A percentile compares a stretch with the other conserved stretches of the same genome.
Evolutionary conservation across 2,797 vertebrate species (phyloP).

Genomic region (Spatula clypeata): DNA sequence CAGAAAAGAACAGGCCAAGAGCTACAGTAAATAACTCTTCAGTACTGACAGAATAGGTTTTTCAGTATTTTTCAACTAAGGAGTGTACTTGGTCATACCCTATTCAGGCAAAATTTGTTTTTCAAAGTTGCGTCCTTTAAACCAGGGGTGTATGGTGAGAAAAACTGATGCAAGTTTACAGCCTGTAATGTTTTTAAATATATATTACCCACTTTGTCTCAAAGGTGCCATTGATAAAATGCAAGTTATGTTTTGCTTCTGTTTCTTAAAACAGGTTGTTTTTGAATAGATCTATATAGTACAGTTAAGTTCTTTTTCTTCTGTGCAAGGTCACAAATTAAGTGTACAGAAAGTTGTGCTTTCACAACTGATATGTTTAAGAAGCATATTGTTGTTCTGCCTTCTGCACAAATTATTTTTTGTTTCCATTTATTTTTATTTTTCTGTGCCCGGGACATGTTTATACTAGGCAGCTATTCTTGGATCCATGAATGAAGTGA

Average conservation of each 20-base stretch:
- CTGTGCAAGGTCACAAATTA: background rate
- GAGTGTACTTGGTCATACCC: background rate
- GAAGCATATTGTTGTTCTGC: background rate
- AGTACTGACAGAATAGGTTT: background rate
- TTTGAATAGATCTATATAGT: background rate
- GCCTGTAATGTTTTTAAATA: accelerated
- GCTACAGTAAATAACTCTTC: background rate
- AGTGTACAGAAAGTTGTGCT: background rate
- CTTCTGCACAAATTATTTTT: background rate
- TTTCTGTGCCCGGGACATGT: background rate
- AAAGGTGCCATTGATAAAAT: background rate
- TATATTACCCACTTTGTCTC: background rate
- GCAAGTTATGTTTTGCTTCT: background rate
- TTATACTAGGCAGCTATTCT: background rate
- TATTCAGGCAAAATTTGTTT: background rate
- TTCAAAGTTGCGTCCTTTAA: background rate
- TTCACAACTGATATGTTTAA: background rate
- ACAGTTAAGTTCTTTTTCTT: background rate
- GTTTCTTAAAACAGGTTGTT: background rate
- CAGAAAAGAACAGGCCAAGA: background rate
- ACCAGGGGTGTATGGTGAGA: background rate
- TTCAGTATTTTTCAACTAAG: background rate
- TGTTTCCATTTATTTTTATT: background rate
- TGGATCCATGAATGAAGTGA: background rate
- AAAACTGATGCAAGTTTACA: background rate